Percentiles rank a stretch among this genome's conserved stretches.
These are phyloP conservation scores for Monarcha castaneiventris DNA, from an alignment of 2,113 vertebrate genomes.

Conservation along the genomic window DNA sequence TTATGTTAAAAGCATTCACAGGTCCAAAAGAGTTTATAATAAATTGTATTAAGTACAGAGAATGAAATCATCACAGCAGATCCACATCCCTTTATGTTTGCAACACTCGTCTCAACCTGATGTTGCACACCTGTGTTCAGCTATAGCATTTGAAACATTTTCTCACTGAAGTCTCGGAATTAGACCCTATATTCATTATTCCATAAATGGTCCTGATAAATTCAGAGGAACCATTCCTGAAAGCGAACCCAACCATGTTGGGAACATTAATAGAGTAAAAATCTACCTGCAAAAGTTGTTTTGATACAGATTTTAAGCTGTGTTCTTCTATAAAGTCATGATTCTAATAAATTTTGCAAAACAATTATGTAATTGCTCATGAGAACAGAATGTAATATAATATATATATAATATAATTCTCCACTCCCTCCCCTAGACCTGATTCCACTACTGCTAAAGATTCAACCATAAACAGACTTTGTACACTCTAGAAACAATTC, in stretches of 20 bases:
- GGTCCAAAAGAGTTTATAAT: not conserved
- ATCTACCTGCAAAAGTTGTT: not conserved
- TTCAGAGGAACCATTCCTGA: not conserved
- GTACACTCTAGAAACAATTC: not conserved
- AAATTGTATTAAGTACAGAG: not conserved
- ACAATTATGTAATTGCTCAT: not conserved
- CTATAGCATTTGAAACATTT: not conserved
- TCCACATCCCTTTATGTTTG: not conserved
- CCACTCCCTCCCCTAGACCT: not conserved
- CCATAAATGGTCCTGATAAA: not conserved
- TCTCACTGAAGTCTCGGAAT: not conserved
- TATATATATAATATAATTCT: too few species aligned
- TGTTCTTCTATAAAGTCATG: not conserved
- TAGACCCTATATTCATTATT: not conserved
- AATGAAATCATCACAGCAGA: not conserved
- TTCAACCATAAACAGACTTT: not conserved
- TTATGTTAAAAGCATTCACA: not conserved
- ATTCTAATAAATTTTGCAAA: not conserved
- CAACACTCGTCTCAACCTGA: not conserved
- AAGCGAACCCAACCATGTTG: not conserved
- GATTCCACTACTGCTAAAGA: not conserved
- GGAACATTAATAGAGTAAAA: not conserved
- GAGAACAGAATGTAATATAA: too few species aligned
- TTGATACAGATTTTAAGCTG: not conserved
- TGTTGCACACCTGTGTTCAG: not conserved